phyloP scores from a whole-genome alignment of 2,888 invertebrate species.

The Pycnomerus fuliginosus region DNA sequence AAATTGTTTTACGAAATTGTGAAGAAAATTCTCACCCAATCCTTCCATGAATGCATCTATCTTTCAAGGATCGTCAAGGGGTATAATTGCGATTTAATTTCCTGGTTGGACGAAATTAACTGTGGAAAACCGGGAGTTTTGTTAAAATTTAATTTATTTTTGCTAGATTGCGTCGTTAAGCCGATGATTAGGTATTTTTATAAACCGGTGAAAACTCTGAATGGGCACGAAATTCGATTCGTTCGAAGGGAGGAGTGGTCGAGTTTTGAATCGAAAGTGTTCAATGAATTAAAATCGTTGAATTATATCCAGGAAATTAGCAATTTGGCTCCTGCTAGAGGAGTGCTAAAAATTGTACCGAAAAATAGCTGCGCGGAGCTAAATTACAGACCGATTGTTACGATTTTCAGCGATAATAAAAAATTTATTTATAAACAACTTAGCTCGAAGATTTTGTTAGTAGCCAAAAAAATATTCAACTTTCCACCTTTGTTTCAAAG shows the following conservation, averaged over 20 bases:
- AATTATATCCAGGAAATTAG: not conserved
- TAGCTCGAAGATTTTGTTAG: constrained; percentile 17
- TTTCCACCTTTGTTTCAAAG: constrained; percentile 17
- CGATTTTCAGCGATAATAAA: constrained; percentile 8
- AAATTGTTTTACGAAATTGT: constrained; percentile 17
- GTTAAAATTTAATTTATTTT: constrained; percentile 18
- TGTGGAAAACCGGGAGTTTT: not conserved
- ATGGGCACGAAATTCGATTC: constrained; percentile 25
- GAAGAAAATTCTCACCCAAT: constrained; percentile 28
- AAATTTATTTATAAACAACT: constrained; percentile 15
- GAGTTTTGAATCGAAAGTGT: constrained; percentile 14
- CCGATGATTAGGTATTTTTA: constrained; percentile 31
- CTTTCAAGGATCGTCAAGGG: constrained; percentile 18
- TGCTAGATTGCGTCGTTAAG: constrained; percentile 28
- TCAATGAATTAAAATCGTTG: constrained; percentile 3
- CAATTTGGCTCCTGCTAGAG: constrained; percentile 12
- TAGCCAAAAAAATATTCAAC: constrained; percentile 10
- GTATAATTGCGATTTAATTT: constrained; percentile 22
- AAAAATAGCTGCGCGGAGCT: constrained; percentile 20
- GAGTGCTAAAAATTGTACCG: constrained; percentile 28
- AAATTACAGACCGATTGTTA: constrained; percentile 29
- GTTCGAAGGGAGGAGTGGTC: constrained; percentile 26
- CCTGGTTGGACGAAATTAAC: constrained; percentile 21
- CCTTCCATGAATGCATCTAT: constrained; percentile 27
- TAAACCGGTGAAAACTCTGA: constrained; percentile 19